Base-by-base conservation (phyloP, 2,888 invertebrate species). In the Hemistola chrysoprasaria region DNA sequence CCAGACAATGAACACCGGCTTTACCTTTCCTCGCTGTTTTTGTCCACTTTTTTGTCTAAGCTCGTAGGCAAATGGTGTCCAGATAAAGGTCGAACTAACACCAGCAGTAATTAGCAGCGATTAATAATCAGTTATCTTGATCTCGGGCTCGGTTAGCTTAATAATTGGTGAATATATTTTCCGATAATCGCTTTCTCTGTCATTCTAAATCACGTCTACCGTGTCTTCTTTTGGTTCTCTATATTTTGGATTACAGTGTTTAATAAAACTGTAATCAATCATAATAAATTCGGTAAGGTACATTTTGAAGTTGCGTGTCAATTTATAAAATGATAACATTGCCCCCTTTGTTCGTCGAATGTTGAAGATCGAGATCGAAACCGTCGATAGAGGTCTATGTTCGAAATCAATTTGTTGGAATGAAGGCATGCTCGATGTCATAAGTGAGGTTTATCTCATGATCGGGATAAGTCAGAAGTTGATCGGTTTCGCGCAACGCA, bases 41-140 rank as follows among this genome's bases (percentile, higher is more conserved):
- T 87, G 69, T 83, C 53, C 36, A 50, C 53, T 72, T 85, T 86
- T 85, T 85, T 82, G 71, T 72, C 50, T 55, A 49, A 51, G 47
- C 48, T 56, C 65, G 65, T 71, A 79, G 70, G 70, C 75, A 78
- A 86, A 82, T 80, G 80, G 83, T 86, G 88, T 86, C 77, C 82
- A 79, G 83, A 86, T 85, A 84, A 73, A 82, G 83, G 84, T 82
- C 80, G 81, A 75, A 75, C 84, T 81, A 88, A 88, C 87, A 88
- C 88, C 87, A 82, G 86, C 88, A 88, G 86, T 88, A 87, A 88
- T 87, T 88, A 88, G 85, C 62, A 77, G 73, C 84, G 77, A 87
- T 88, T 88, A 87, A 88, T 87, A 85, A 86, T 85, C 74, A 77
- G 78, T 85, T 88, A 88, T 88, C 88, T 88, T 76, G 87, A 87